These are phyloP conservation scores for Amphimallon solstitiale DNA, from an alignment of 2,888 invertebrate genomes.

Conservation along the genomic window DNA sequence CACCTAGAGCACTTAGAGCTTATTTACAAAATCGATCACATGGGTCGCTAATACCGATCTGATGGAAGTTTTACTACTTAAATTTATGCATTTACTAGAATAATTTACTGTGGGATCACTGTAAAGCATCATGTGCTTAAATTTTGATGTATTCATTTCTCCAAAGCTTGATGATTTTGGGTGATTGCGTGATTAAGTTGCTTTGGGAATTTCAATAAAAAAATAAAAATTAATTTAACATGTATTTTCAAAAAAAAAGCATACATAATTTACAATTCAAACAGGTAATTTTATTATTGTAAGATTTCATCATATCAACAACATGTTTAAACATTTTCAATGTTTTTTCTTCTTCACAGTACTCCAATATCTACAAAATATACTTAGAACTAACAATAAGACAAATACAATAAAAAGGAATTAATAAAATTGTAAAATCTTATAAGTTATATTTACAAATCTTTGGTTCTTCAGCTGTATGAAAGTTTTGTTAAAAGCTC, in stretches of 20 bases:
- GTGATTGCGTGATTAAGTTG: too few species aligned
- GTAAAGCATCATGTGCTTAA: too few species aligned
- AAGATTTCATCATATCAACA: constrained; percentile 1
- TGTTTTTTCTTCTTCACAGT: constrained; percentile 15
- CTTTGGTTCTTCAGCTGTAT: constrained; percentile 64
- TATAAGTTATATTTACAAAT: constrained; percentile 47
- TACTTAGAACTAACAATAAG: constrained; percentile 6
- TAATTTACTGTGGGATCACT: too few species aligned
- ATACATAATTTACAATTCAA: constrained; percentile 39
- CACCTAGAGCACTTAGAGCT: too few species aligned
- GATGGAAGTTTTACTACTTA: too few species aligned
- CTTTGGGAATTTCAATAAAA: not conserved
- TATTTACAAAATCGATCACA: too few species aligned
- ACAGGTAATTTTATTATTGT: constrained; percentile 17
- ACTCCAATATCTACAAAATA: constrained; percentile 25
- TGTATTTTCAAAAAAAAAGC: constrained; percentile 40
- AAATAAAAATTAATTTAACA: constrained; percentile 30
- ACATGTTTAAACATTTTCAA: constrained; percentile 11
- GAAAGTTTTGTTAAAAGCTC: constrained; percentile 60
- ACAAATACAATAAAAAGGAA: constrained; percentile 13
- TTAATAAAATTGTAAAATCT: constrained; percentile 33
- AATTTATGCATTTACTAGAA: too few species aligned
- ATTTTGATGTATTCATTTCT: too few species aligned
- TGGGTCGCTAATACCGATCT: too few species aligned
- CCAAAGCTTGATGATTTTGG: too few species aligned